Conservation (phyloP, 1,140 invertebrate species). For the Ostrea denselamellosa region DNA sequence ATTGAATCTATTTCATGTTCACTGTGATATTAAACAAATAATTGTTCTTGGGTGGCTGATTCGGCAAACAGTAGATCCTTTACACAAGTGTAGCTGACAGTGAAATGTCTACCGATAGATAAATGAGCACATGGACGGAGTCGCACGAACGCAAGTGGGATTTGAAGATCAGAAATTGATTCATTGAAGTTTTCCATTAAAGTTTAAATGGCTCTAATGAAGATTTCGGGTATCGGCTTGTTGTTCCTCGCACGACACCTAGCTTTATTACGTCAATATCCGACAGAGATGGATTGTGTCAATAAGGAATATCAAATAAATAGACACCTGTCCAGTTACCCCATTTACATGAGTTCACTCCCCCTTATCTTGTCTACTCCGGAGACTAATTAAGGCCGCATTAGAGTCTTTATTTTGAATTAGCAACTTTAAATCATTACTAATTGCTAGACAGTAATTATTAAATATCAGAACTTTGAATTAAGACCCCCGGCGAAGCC, state of each 20-base stretch:
- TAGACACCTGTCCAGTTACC: background rate
- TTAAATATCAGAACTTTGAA: background rate
- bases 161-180: conserved; percentile 31
- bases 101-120: conserved; percentile 11
- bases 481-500: background rate
- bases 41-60: conserved; percentile 37
- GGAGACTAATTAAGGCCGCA: too few relatives aligned
- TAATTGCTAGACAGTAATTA: too few relatives aligned
- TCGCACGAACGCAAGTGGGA: conserved; percentile 12
- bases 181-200: conserved; percentile 32
- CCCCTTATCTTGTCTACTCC: background rate
- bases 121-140: background rate
- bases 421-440: too few relatives aligned
- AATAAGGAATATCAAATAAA: conserved; percentile 34
- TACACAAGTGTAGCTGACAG: background rate
- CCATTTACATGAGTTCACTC: background rate
- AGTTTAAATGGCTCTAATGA: conserved; percentile 21
- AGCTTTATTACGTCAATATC: conserved; percentile 28
- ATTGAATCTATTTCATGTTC: conserved; percentile 30
- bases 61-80: conserved; percentile 2
- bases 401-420: too few relatives aligned
- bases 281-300: conserved; percentile 28
- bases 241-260: conserved; percentile 29
- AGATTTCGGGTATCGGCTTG: conserved; percentile 38
- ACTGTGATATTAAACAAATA: conserved; percentile 34